Conservation (phyloP, 1,140 invertebrate genomes). For the Papilio aristodemus region DNA sequence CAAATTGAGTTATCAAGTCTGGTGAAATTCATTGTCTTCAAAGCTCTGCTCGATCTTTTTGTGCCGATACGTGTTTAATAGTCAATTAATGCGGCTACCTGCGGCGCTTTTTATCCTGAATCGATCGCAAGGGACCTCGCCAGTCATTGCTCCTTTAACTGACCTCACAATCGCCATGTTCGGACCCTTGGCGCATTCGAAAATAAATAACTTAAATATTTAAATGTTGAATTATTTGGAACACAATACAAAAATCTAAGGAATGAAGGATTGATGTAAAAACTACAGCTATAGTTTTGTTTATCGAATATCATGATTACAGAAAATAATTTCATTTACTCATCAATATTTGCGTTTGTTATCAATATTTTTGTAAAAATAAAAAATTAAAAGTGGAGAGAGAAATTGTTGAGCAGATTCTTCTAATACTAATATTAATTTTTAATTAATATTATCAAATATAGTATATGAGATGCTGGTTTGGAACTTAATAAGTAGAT, state of each 20-base stretch:
- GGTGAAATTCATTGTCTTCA: conserved; percentile 77
- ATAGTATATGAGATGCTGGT: no score
- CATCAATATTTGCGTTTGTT: no score
- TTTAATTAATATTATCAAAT: no score
- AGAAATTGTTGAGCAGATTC: no score
- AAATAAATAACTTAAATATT: conserved; percentile 38
- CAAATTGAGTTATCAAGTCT: conserved; percentile 78
- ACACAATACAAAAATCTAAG: neutral
- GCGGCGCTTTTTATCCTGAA: conserved; percentile 58
- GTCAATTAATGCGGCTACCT: conserved; percentile 77
- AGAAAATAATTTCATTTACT: conserved; percentile 2
- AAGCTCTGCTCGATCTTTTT: conserved; percentile 58
- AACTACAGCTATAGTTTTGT: neutral
- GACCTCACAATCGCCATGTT: conserved; percentile 25
- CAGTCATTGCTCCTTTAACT: conserved; percentile 37
- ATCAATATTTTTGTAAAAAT: no score
- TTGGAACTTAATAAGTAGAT: no score
- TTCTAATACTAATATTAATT: no score
- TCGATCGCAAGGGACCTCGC: conserved; percentile 48
- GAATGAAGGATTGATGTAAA: neutral
- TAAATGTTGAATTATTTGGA: neutral
- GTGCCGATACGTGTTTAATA: conserved; percentile 73
- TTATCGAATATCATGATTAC: neutral
- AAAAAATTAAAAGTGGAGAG: no score
- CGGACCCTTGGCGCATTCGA: conserved; percentile 35